Evolutionary conservation across 2,888 invertebrate species (phyloP).

Genomic region (Apotomis capreana): DNA sequence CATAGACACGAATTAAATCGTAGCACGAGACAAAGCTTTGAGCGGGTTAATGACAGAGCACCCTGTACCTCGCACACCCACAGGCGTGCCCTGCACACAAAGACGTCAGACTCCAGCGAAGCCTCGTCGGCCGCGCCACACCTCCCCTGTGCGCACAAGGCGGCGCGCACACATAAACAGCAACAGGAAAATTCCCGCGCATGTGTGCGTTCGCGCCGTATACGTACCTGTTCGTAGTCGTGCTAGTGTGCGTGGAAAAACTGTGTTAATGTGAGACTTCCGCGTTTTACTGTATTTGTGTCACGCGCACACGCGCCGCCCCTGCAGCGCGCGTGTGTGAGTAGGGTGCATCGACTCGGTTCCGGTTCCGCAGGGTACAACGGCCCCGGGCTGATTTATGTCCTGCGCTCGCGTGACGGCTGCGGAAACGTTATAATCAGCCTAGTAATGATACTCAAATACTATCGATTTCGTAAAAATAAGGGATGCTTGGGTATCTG

Average conservation of each 20-base stretch:
- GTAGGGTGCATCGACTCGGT: slow-evolving; percentile 81
- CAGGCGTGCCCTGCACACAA: slow-evolving; percentile 40
- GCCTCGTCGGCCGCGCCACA: slow-evolving; percentile 60
- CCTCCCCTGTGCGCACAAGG: slow-evolving; percentile 70
- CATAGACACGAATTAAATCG: slow-evolving; percentile 8
- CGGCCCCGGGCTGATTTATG: slow-evolving; percentile 79
- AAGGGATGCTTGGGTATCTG: slow-evolving; percentile 9
- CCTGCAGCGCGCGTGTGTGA: slow-evolving; percentile 53
- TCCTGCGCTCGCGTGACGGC: slow-evolving; percentile 52
- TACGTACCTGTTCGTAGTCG: slow-evolving; percentile 46
- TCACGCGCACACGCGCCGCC: slow-evolving; percentile 61
- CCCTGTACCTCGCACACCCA: slow-evolving; percentile 47
- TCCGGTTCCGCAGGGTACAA: slow-evolving; percentile 78
- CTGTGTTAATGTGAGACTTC: slow-evolving; percentile 78
- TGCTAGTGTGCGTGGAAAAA: slow-evolving; percentile 69
- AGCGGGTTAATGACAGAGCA: slow-evolving; percentile 31
- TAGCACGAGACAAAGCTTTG: slow-evolving; percentile 14
- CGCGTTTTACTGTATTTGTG: slow-evolving; percentile 72
- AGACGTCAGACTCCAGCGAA: slow-evolving; percentile 47
- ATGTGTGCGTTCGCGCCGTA: slow-evolving; percentile 58
- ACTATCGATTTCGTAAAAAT: slow-evolving; percentile 21
- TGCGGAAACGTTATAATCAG: slow-evolving; percentile 27
- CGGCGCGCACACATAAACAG: slow-evolving; percentile 67
- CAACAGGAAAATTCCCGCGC: slow-evolving; percentile 56
- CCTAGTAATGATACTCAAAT: slow-evolving; percentile 25